Evolutionary conservation across 2,888 invertebrate species (phyloP), one percentile per base, ranked within the genome.

Genomic region (Acrobasis suavella): DNA sequence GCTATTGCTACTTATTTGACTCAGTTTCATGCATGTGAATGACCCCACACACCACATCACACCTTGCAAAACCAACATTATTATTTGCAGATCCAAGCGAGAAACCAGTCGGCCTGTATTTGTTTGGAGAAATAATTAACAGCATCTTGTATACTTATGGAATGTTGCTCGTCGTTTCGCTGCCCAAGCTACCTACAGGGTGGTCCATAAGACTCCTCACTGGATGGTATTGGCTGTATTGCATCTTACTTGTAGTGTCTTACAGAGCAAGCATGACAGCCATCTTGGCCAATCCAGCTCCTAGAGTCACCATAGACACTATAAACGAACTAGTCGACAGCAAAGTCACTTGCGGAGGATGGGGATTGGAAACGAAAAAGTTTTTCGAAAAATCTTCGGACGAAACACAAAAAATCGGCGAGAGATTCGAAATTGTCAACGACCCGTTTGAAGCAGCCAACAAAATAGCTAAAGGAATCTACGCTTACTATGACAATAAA

Each of bases 171-270:
- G 94, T 96, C 67, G 95, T 97, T 37, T 96, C 97, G 0, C 77
- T 97, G 63, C 97, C 97, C 0, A 94, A 94, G 75, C 89, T 97
- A 70, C 97, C 97, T 0, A 93, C 93, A 15, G 96, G 95, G 15
- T 97, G 97, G 97, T 95, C 97, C 0, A 89, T 97, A 51, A 92
- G 97, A 46, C 89, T 97, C 38, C 89, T 97, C 14, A 96, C 97
- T 1, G 97, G 97, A 0, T 97, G 96, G 95, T 97, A 97, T 86
- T 97, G 97, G 97, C 82, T 97, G 1, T 97, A 97, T 79, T 96
- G 96, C 75, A 94, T 97, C 66, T 89, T 97, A 5, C 93, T 97
- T 7, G 96, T 96, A 0, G 96, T 96, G 0, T 94, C 96, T 0
- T 97, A 97, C 80, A 89, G 96, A 75, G 97, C 97, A 0, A 97